These are phyloP conservation scores for Glyphotaelius pellucidus DNA, from an alignment of 2,888 invertebrate species.

Conservation along the genomic window DNA sequence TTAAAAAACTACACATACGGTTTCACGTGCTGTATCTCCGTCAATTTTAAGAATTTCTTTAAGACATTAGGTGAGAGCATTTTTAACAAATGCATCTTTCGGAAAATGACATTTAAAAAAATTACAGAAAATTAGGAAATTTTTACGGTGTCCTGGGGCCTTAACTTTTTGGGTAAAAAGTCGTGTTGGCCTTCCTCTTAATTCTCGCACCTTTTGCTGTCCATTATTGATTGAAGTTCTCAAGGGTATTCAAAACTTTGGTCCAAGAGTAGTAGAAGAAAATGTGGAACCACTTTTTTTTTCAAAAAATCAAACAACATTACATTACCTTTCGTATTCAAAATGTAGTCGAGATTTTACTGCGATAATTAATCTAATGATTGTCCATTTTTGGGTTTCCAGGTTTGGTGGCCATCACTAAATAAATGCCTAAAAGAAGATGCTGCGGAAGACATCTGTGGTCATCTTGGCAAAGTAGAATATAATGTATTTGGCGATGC, in stretches of 20 bases:
- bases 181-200: neutral
- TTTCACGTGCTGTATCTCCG: too few relatives aligned
- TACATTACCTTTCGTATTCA: neutral
- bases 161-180: neutral
- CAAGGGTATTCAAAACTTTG: neutral
- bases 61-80: too few relatives aligned
- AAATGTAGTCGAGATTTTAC: neutral
- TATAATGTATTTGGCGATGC: neutral
- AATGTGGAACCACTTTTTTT: neutral
- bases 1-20: too few relatives aligned
- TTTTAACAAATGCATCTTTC: too few relatives aligned
- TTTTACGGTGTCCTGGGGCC: too few relatives aligned
- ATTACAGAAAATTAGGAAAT: too few relatives aligned
- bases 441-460: neutral
- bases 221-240: neutral
- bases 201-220: neutral
- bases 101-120: too few relatives aligned
- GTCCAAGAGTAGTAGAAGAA: neutral
- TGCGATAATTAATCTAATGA: neutral
- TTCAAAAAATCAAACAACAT: neutral
- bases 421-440: neutral
- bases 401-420: conserved; percentile 20
- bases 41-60: too few relatives aligned
- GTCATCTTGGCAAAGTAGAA: neutral
- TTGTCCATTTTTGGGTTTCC: neutral